phyloP scores from a whole-genome alignment of 2,888 invertebrate species.

The Euspilapteryx auroguttella region DNA sequence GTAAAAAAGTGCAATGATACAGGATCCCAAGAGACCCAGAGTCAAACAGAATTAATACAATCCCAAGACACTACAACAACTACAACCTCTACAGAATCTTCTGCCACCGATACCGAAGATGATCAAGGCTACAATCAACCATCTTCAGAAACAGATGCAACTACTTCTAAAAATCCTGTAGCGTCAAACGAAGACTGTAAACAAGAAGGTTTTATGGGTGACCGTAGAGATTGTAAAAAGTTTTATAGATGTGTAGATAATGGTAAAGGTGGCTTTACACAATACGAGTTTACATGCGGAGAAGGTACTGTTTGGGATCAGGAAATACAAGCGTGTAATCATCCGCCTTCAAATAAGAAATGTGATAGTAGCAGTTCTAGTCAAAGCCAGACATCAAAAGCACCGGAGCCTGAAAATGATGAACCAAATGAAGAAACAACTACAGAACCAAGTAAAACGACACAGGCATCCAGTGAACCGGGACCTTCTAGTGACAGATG shows the following conservation, averaged over 20 bases:
- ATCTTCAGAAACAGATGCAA: background rate
- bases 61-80: too few species aligned
- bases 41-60: background rate
- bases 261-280: constrained; percentile 59
- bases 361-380: background rate
- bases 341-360: background rate
- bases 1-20: constrained; percentile 30
- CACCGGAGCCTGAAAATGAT: background rate
- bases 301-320: constrained; percentile 74
- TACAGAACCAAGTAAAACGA: background rate
- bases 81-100: constrained; percentile 4
- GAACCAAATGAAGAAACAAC: constrained; percentile 6
- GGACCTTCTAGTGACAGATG: constrained; percentile 6
- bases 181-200: constrained; percentile 28
- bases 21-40: constrained; percentile 1
- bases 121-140: background rate
- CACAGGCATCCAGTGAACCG: background rate
- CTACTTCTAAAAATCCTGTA: constrained; percentile 8
- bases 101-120: background rate
- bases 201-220: constrained; percentile 68
- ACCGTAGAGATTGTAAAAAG: constrained; percentile 67
- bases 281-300: constrained; percentile 71
- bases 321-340: constrained; percentile 13
- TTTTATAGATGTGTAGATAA: constrained; percentile 73
- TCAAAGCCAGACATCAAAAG: background rate